Evolutionary conservation across 2,113 vertebrate genomes (phyloP), one percentile per base, ranked within the genome.

Genomic region (Bujurquina vittata): DNA sequence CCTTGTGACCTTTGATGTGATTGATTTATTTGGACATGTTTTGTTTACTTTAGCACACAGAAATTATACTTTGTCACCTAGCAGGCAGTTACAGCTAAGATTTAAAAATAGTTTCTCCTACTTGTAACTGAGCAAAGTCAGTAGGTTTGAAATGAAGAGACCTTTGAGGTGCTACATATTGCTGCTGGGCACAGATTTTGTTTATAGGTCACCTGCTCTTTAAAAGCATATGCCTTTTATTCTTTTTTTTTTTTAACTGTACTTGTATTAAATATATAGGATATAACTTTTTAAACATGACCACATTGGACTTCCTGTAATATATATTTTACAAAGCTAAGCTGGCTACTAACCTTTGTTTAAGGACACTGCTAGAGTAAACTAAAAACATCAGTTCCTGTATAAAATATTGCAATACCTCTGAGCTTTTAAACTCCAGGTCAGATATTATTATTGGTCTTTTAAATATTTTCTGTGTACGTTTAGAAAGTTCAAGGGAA

Each of bases 401-500:
- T 31, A 81, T 61, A 46, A 78, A 52, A 10, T 23, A 40, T 29
- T 43, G 49, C 31, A 56, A 4, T 10, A 26, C 23, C 7, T 26
- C 3, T 60, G 26, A 60, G 26, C 56, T 23, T 40, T 76, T 26
- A 9, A 54, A 67, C 8, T 76, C 6, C 29, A 49, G 22, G 58
- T 54, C 59, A 37, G 18, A 54, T 14, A 72, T 33, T 72, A 72
- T 72, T 54, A 8, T 62, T 77, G 62, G 29, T 46, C 11, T 31
- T 63, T 26, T 59, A 74, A 31, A 31, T 72, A n/a, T 46, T 40
- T 55, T 58, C 29, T 55, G 15, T 37, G n/a, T 33, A n/a, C 26
- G 61, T 80, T 72, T 54, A 33, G 46, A 54, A 75, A 81, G 73
- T 77, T 10, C 4, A 10, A 81, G 72, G 77, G 81, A 79, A 76